Evolutionary conservation across 2,888 invertebrate species (phyloP).

Genomic region (Callosobruchus maculatus): DNA sequence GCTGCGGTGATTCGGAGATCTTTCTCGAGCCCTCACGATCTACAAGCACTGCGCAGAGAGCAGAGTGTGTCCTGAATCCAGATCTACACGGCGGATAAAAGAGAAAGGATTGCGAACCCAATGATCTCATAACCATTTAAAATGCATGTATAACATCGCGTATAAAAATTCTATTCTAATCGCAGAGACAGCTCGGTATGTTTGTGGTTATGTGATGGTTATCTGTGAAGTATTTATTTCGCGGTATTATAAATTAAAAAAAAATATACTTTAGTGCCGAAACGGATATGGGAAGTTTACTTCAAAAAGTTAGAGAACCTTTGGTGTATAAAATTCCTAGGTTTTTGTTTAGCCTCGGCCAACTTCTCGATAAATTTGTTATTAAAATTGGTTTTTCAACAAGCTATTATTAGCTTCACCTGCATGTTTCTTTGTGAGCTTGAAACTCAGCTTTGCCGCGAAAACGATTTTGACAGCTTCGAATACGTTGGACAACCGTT

Average conservation of each 20-base stretch:
- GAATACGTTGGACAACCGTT: too few relatives aligned
- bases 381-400: too few relatives aligned
- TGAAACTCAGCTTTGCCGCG: too few relatives aligned
- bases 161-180: background rate
- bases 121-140: background rate
- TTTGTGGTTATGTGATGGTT: background rate
- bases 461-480: too few relatives aligned
- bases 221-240: background rate
- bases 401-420: too few relatives aligned
- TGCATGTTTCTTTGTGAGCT: too few relatives aligned
- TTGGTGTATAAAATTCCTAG: too few relatives aligned
- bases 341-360: too few relatives aligned
- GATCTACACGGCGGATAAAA: slow-evolving; percentile 12
- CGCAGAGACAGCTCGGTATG: background rate
- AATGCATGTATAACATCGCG: background rate
- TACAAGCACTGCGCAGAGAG: slow-evolving; percentile 22
- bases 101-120: background rate
- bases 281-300: too few relatives aligned
- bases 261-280: too few relatives aligned
- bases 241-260: background rate
- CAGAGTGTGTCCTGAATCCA: slow-evolving; percentile 21
- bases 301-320: too few relatives aligned
- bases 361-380: too few relatives aligned
- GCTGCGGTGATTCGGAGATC: slow-evolving; percentile 20
- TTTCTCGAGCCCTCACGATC: slow-evolving; percentile 31